phyloP scores from a whole-genome alignment of 2,113 vertebrate species.

The Calyptommatus sinebrachiatus region DNA sequence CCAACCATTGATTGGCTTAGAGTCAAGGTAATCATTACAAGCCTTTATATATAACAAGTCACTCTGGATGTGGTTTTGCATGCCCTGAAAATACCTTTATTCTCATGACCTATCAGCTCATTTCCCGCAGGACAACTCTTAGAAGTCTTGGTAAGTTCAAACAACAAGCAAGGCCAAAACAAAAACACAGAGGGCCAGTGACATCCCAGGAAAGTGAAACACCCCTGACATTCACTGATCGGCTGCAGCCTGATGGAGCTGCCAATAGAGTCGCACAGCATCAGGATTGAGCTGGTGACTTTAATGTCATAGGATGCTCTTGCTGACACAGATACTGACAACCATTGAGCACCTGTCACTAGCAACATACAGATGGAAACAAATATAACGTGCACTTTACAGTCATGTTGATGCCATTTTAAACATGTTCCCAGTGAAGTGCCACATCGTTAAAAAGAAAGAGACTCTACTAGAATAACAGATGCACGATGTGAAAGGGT shows the following conservation, averaged over 20 bases:
- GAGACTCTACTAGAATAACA: conserved; percentile 24
- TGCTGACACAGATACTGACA: conserved; percentile 73
- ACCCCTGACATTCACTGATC: conserved; percentile 69
- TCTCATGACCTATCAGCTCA: conserved; percentile 57
- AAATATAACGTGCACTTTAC: conserved; percentile 53
- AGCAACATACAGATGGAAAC: conserved; percentile 56
- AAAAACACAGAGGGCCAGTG: conserved; percentile 45
- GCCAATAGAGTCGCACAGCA: conserved; percentile 72
- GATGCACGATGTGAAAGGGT: background rate
- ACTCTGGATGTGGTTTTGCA: conserved; percentile 62
- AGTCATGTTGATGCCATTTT: conserved; percentile 61
- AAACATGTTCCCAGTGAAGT: conserved; percentile 24
- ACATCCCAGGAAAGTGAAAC: conserved; percentile 49
- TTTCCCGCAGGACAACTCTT: conserved; percentile 62
- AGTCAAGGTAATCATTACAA: conserved; percentile 75
- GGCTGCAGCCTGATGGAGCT: conserved; percentile 72
- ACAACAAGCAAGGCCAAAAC: conserved; percentile 56
- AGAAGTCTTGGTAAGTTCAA: conserved; percentile 59
- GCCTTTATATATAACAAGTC: conserved; percentile 64
- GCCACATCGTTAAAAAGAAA: conserved; percentile 32
- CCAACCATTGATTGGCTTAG: conserved; percentile 71
- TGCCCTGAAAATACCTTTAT: conserved; percentile 59
- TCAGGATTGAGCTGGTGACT: conserved; percentile 61
- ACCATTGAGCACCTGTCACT: conserved; percentile 71
- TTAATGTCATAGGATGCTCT: conserved; percentile 72